A percentile compares a stretch with the other conserved stretches of the same genome.
phyloP scores from a whole-genome alignment of 2,888 invertebrate genomes.

The Isoperla grammatica region DNA sequence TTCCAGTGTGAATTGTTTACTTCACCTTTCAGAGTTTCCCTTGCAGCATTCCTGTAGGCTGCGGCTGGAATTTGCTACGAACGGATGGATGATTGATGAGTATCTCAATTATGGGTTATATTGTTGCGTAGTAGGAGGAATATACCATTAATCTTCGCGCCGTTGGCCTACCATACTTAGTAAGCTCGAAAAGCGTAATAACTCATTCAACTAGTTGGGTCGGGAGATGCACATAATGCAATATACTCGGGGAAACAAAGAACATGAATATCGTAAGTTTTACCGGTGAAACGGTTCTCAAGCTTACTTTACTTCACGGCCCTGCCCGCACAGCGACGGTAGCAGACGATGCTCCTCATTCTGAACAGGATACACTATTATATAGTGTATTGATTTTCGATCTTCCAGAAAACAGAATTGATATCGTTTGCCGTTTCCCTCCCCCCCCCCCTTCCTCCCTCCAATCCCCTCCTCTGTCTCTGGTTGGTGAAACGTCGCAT shows the following conservation, averaged over 20 bases:
- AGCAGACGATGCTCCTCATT: too few relatives aligned
- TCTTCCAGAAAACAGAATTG: conserved; percentile 13
- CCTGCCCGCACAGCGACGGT: too few relatives aligned
- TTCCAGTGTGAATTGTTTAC: background rate
- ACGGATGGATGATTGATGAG: conserved; percentile 10
- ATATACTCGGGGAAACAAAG: too few relatives aligned
- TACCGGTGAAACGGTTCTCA: too few relatives aligned
- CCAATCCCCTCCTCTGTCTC: background rate
- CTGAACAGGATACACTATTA: conserved; percentile 2
- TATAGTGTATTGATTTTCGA: conserved; percentile 20
- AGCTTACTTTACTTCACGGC: too few relatives aligned
- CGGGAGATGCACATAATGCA: too few relatives aligned
- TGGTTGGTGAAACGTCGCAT: background rate
- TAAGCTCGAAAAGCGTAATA: background rate
- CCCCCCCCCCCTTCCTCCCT: background rate
- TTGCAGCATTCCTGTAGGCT: background rate
- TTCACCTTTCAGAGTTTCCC: background rate
- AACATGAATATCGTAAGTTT: too few relatives aligned
- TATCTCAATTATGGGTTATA: conserved; percentile 4
- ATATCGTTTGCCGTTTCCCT: conserved; percentile 3
- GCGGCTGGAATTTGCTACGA: background rate
- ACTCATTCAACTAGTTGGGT: too few relatives aligned
- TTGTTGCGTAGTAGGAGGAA: conserved; percentile 1
- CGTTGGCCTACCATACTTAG: background rate
- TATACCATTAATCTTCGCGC: background rate